A percentile compares a stretch with the other conserved stretches of the same genome.
phyloP scores from a whole-genome alignment of 2,797 vertebrate species.

The Lacerta viridis region DNA sequence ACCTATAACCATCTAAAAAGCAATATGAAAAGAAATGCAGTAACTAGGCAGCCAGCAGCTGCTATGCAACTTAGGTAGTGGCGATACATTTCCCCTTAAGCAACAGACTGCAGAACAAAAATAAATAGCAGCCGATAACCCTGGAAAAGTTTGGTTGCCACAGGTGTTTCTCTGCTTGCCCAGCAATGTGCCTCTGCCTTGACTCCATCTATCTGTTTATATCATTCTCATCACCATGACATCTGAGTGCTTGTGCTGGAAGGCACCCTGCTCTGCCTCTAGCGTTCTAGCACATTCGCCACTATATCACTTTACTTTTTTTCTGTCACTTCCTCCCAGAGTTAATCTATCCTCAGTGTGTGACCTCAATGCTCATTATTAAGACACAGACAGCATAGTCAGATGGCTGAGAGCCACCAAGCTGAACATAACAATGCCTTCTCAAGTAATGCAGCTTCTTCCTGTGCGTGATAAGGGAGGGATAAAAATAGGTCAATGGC shows the following conservation, averaged over 20 bases:
- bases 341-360: slow-evolving; percentile 22
- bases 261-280: slow-evolving; percentile 7
- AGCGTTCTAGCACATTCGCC: slow-evolving; percentile 23
- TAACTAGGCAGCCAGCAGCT: neutral
- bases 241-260: neutral
- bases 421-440: neutral
- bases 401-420: slow-evolving; percentile 4
- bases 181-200: neutral
- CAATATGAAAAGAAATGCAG: neutral
- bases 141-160: neutral
- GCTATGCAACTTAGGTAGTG: neutral
- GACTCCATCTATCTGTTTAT: slow-evolving; percentile 16
- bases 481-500: slow-evolving; percentile 47
- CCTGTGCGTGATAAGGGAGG: slow-evolving; percentile 27
- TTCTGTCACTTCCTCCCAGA: slow-evolving; percentile 42
- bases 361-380: slow-evolving; percentile 40
- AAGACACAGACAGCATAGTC: slow-evolving; percentile 35
- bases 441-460: slow-evolving; percentile 16
- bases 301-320: slow-evolving; percentile 18
- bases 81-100: slow-evolving; percentile 9
- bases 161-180: slow-evolving; percentile 11
- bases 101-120: slow-evolving; percentile 23
- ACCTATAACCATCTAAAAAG: neutral
- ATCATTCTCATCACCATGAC: slow-evolving; percentile 19
- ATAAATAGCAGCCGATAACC: neutral